A percentile compares a stretch with the other conserved stretches of the same genome.
Evolutionary conservation across 1,140 invertebrate genomes (phyloP).

Genomic region (Bombus sibiricus): DNA sequence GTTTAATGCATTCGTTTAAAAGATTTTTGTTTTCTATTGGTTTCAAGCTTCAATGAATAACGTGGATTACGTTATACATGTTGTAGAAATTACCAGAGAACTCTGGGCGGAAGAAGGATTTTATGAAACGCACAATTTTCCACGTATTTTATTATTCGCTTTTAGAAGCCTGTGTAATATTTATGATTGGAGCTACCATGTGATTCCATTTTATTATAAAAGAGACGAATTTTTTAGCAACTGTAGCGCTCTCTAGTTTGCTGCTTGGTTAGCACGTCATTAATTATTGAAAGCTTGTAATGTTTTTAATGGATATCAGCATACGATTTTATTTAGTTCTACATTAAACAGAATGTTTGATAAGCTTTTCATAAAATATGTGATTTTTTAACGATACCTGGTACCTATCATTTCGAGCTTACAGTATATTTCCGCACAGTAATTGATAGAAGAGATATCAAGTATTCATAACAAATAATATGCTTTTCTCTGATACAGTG

Average conservation of each 20-base stretch:
- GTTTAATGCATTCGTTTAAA: no score
- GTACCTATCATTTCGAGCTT: no score
- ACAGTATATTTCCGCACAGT: no score
- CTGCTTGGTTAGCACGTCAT: neutral
- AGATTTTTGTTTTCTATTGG: no score
- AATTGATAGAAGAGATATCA: no score
- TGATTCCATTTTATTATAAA: neutral
- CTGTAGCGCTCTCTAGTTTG: neutral
- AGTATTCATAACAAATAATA: no score
- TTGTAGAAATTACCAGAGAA: neutral
- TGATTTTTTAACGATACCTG: no score
- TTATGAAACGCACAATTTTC: neutral
- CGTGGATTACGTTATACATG: neutral
- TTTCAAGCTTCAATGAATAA: neutral
- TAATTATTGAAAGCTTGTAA: neutral
- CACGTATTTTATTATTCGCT: neutral
- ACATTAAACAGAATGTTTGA: neutral
- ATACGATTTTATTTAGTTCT: neutral
- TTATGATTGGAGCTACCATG: neutral
- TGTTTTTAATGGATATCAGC: neutral
- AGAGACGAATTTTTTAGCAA: neutral
- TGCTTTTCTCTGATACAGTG: no score
- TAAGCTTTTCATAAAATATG: neutral
- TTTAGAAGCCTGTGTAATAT: neutral
- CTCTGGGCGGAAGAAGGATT: neutral